A percentile compares a stretch with the other conserved stretches of the same genome.
These are phyloP conservation scores for Leptinotarsa defecta DNA, from an alignment of 1,140 invertebrate genomes.

Conservation along the genomic window DNA sequence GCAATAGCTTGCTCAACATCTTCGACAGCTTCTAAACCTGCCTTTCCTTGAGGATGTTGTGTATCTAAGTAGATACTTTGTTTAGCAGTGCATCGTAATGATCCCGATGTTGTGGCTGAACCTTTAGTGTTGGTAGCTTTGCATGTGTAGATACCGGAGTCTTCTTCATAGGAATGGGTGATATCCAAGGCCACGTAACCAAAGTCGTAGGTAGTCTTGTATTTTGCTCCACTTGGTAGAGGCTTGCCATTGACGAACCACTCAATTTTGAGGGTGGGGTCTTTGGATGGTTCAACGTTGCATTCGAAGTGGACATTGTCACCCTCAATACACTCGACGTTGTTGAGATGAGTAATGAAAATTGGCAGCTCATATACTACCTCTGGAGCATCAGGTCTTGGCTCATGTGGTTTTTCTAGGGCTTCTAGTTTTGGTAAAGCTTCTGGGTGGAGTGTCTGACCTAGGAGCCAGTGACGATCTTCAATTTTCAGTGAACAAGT, in stretches of 20 bases:
- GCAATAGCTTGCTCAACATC: slow-evolving; percentile 80
- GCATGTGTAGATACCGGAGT: slow-evolving; percentile 89
- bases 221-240: slow-evolving; percentile 77
- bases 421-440: slow-evolving; percentile 84
- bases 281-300: slow-evolving; percentile 90
- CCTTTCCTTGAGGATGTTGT: slow-evolving; percentile 87
- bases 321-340: slow-evolving; percentile 86
- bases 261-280: slow-evolving; percentile 91
- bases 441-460: slow-evolving; percentile 89
- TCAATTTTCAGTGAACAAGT: slow-evolving; percentile 89
- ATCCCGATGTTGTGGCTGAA: slow-evolving; percentile 84
- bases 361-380: slow-evolving; percentile 82
- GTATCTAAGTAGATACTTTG: slow-evolving; percentile 82
- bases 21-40: slow-evolving; percentile 82
- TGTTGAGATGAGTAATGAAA: slow-evolving; percentile 89
- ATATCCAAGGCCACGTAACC: slow-evolving; percentile 86
- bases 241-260: slow-evolving; percentile 89
- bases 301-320: slow-evolving; percentile 94
- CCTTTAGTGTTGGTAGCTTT: slow-evolving; percentile 91
- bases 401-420: slow-evolving; percentile 78
- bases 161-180: slow-evolving; percentile 79
- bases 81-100: slow-evolving; percentile 79
- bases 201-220: slow-evolving; percentile 86
- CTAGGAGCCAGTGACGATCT: slow-evolving; percentile 83
- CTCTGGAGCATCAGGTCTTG: slow-evolving; percentile 69